These are phyloP conservation scores for Semotilus atromaculatus DNA, from an alignment of 2,797 vertebrate genomes.

Conservation along the genomic window DNA sequence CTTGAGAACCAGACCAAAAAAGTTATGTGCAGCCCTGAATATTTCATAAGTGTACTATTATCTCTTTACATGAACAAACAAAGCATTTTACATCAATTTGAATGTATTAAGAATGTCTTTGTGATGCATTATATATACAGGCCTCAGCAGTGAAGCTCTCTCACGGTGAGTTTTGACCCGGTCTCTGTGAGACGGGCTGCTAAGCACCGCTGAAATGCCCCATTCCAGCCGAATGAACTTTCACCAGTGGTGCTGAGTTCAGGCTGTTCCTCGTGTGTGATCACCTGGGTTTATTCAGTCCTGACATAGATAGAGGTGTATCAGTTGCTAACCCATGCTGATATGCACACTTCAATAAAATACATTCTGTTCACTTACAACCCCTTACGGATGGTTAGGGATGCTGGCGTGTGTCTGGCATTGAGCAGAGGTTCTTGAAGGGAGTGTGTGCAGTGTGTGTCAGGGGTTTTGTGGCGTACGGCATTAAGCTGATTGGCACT, in stretches of 20 bases:
- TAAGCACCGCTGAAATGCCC: constrained; percentile 6
- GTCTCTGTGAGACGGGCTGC: constrained; percentile 16
- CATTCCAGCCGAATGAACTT: background rate
- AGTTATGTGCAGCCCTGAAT: background rate
- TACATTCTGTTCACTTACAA: background rate
- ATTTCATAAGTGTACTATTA: background rate
- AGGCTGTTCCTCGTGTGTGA: constrained; percentile 17
- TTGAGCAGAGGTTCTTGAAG: background rate
- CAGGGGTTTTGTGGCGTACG: constrained; percentile 25
- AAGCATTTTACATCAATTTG: background rate
- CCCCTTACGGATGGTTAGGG: constrained; percentile 11
- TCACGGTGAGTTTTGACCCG: background rate
- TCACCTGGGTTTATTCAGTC: constrained; percentile 4
- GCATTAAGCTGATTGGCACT: constrained; percentile 63
- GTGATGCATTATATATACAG: too few species aligned
- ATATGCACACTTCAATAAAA: constrained; percentile 3
- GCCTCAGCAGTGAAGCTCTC: background rate
- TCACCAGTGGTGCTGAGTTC: background rate
- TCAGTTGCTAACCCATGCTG: constrained; percentile 5
- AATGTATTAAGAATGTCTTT: background rate
- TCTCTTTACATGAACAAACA: background rate
- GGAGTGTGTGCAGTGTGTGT: constrained; percentile 13
- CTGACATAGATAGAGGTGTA: background rate
- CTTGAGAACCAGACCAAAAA: background rate
- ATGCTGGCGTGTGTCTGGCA: constrained; percentile 16